These are phyloP conservation scores for Littorina saxatilis DNA, from an alignment of 1,140 invertebrate species.

Conservation along the genomic window DNA sequence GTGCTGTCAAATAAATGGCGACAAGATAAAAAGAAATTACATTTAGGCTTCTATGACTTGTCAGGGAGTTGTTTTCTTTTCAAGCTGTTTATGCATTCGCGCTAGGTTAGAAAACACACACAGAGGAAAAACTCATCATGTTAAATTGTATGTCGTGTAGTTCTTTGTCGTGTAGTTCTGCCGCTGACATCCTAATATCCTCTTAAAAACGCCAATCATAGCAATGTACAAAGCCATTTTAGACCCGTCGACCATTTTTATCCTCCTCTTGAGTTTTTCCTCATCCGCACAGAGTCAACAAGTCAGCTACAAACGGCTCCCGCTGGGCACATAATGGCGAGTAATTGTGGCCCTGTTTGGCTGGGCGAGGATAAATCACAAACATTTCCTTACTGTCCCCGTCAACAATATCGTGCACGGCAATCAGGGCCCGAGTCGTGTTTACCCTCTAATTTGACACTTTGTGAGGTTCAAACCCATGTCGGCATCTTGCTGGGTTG, in stretches of 20 bases:
- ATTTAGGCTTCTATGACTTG: too few relatives aligned
- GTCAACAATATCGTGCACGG: constrained; percentile 9
- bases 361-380: constrained; percentile 14
- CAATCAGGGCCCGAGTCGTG: constrained; percentile 21
- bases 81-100: too few relatives aligned
- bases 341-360: background rate
- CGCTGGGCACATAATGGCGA: background rate
- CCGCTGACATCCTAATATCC: too few relatives aligned
- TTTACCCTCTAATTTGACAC: constrained; percentile 7
- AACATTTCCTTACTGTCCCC: background rate
- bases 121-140: too few relatives aligned
- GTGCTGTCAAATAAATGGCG: too few relatives aligned
- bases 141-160: too few relatives aligned
- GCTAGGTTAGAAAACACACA: too few relatives aligned
- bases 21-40: too few relatives aligned
- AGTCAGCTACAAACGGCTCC: background rate
- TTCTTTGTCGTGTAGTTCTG: too few relatives aligned
- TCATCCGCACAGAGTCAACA: background rate
- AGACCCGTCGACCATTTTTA: background rate
- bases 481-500: constrained; percentile 5
- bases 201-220: too few relatives aligned
- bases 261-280: background rate
- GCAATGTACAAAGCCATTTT: background rate
- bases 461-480: constrained; percentile 23
- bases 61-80: too few relatives aligned